Evolutionary conservation across 2,888 invertebrate species (phyloP), one percentile per base, ranked within the genome.

Genomic region (Idaea dimidiata): DNA sequence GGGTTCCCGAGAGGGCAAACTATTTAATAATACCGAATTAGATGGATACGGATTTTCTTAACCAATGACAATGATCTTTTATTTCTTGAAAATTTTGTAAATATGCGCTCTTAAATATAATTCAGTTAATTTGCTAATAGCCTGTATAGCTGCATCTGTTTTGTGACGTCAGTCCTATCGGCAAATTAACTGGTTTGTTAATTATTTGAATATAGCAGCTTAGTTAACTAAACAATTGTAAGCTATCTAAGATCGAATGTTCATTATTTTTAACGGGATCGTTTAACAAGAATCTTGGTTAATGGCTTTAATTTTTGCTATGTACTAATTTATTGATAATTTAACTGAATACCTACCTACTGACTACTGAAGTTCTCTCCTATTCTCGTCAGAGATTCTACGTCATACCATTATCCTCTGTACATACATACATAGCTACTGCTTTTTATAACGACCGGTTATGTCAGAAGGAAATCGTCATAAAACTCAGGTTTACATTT

Each of bases 281-380:
- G 59, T 66, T 64, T 31, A 31, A 58, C 18, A 59, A 17, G 60
- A 65, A 66, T 66, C 68, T 65, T 64, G 64, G 62, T 66, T 24
- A 61, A 72, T 62, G 64, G 70, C 70, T 72, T 72, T 70, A 68
- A 72, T 72, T 72, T n/a, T 71, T 66, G 61, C 59, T 64, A n/a
- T n/a, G n/a, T n/a, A 57, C 31, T 8, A 56, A 59, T 63, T 65
- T 54, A 57, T 65, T 63, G 58, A 63, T 57, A 54, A 58, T 58
- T 56, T 54, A 16, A n/a, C 58, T 60, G 54, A n/a, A n/a, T n/a
- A n/a, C n/a, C n/a, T n/a, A n/a, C n/a, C 57, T 33, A 14, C 57
- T 59, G 57, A 53, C 18, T 43, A 43, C 14, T 43, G 10, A 43
- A 43, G 10, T 14, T 43, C 43, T 43, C 10, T 43, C 3, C 43